Evolutionary conservation across 2,797 vertebrate species (phyloP).

Genomic region (Nasua narica): DNA sequence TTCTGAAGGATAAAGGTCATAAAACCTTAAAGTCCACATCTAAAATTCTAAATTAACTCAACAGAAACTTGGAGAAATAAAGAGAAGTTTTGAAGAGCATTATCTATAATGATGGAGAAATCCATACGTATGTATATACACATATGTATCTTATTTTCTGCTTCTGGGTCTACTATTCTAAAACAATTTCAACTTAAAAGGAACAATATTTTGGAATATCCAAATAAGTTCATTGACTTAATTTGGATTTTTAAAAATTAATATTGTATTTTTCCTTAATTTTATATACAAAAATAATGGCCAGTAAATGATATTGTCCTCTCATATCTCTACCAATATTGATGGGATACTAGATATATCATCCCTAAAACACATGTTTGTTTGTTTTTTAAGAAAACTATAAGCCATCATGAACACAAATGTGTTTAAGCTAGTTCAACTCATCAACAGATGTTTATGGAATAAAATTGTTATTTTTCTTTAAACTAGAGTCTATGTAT

Average conservation of each 20-base stretch:
- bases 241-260: conserved; percentile 75
- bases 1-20: neutral
- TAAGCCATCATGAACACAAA: accelerated
- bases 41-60: neutral
- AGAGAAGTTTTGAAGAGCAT: neutral
- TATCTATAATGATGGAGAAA: neutral
- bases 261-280: conserved; percentile 67
- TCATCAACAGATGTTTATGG: neutral
- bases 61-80: neutral
- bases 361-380: conserved; percentile 54
- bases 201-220: neutral
- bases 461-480: neutral
- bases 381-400: conserved; percentile 6
- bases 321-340: conserved; percentile 41
- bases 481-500: neutral
- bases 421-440: neutral
- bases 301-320: conserved; percentile 74
- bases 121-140: neutral
- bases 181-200: neutral
- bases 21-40: neutral
- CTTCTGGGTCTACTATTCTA: neutral
- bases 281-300: conserved; percentile 73
- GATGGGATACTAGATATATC: conserved; percentile 66
- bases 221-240: neutral
- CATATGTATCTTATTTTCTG: neutral